These are phyloP conservation scores for Drosophila robusta DNA, from an alignment of 2,888 invertebrate species.

Conservation along the genomic window DNA sequence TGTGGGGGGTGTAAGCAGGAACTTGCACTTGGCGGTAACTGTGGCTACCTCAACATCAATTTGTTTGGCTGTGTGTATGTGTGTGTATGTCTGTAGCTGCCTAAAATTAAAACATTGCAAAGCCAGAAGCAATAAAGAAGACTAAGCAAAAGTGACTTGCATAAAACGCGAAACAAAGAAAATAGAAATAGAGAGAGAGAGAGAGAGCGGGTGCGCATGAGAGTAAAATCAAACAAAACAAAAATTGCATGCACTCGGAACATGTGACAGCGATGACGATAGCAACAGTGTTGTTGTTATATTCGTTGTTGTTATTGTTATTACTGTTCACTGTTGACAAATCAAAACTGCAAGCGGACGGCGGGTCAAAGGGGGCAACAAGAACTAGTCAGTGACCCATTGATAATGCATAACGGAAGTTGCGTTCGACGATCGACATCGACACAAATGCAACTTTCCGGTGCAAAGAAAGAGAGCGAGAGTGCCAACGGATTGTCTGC, in stretches of 20 bases:
- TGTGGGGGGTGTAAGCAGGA: constrained; percentile 17
- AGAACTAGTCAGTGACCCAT: constrained; percentile 64
- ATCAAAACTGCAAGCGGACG: constrained; percentile 9
- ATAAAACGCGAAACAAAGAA: constrained; percentile 73
- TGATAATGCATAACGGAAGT: constrained; percentile 71
- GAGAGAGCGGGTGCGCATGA: constrained; percentile 13
- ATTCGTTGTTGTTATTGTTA: constrained; percentile 11
- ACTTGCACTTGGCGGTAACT: constrained; percentile 67
- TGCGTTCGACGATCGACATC: constrained; percentile 29
- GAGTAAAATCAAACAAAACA: constrained; percentile 33
- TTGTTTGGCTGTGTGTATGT: constrained; percentile 32
- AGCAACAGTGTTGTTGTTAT: constrained; percentile 19
- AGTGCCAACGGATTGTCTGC: constrained; percentile 15
- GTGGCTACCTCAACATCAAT: constrained; percentile 75
- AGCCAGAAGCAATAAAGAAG: constrained; percentile 39
- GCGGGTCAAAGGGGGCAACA: constrained; percentile 2
- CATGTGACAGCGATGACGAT: constrained; percentile 70
- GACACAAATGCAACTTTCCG: constrained; percentile 24
- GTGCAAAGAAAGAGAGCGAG: constrained; percentile 8
- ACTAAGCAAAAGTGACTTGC: constrained; percentile 72
- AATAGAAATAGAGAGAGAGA: constrained; percentile 20
- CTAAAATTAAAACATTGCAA: constrained; percentile 62
- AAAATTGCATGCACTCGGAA: constrained; percentile 57
- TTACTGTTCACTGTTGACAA: constrained; percentile 32
- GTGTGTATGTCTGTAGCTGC: constrained; percentile 21